phyloP scores from a whole-genome alignment of 2,113 vertebrate species.

The Hemicordylus capensis region DNA sequence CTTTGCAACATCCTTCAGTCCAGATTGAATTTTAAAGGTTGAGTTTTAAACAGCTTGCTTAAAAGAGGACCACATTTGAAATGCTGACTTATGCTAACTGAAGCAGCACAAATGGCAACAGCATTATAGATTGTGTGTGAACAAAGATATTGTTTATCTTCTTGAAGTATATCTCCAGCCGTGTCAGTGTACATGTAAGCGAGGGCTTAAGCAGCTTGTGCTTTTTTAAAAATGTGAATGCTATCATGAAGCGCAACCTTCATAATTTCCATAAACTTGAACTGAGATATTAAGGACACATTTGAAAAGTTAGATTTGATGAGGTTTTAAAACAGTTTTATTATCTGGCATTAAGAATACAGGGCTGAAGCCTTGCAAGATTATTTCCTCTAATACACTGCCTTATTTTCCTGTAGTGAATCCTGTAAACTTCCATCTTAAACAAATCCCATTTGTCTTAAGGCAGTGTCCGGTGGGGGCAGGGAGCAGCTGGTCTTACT shows the following conservation, averaged over 20 bases:
- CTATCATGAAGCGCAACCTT: background rate
- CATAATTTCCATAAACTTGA: constrained; percentile 39
- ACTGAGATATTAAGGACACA: constrained; percentile 33
- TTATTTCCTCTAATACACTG: background rate
- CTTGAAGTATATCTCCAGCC: constrained; percentile 36
- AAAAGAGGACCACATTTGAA: background rate
- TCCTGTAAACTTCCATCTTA: background rate
- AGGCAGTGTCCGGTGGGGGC: too few species aligned
- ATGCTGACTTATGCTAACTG: background rate
- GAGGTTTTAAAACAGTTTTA: constrained; percentile 23
- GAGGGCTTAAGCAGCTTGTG: constrained; percentile 14
- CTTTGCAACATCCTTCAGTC: background rate
- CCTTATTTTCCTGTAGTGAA: constrained; percentile 11
- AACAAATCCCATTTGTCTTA: background rate
- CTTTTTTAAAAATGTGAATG: constrained; percentile 16
- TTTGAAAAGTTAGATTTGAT: constrained; percentile 37
- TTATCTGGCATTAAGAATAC: constrained; percentile 10
- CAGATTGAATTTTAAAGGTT: background rate
- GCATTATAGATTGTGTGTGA: background rate
- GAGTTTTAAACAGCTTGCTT: background rate
- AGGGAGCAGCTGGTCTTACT: too few species aligned
- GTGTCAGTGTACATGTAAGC: constrained; percentile 7
- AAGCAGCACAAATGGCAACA: background rate
- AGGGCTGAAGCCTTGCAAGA: background rate
- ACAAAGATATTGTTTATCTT: constrained; percentile 28